Conservation (phyloP, 2,113 vertebrate genomes). For the Crotalus tigris region DNA sequence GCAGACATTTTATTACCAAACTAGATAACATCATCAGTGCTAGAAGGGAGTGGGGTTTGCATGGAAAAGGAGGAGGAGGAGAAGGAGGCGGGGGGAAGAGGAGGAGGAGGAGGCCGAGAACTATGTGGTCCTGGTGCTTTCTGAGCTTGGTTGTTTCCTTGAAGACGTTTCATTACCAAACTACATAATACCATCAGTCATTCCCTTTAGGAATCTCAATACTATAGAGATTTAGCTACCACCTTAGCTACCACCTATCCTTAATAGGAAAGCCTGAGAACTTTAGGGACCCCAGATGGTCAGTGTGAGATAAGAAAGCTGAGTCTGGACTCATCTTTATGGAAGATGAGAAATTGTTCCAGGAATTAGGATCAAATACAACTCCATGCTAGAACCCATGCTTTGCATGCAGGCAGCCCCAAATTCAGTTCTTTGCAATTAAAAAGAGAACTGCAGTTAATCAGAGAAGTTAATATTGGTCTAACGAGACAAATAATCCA, state of each 20-base stretch:
- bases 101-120: not conserved
- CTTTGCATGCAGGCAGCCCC: not conserved
- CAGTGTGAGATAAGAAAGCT: not conserved
- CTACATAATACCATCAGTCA: not conserved
- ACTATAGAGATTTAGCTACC: not conserved
- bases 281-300: not conserved
- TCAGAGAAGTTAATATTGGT: not conserved
- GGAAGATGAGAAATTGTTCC: not conserved
- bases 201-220: not conserved
- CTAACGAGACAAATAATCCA: not conserved
- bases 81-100: not conserved
- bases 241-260: not conserved
- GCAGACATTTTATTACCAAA: not conserved
- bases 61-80: not conserved
- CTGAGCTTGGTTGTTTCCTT: too few relatives aligned
- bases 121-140: not conserved
- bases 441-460: not conserved
- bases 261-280: not conserved
- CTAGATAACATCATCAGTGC: not conserved
- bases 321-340: not conserved
- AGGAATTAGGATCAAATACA: not conserved
- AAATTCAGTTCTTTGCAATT: not conserved
- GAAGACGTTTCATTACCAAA: too few relatives aligned
- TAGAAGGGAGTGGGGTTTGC: not conserved
- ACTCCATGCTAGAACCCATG: not conserved